A percentile compares a stretch with the other conserved stretches of the same genome.
These are phyloP conservation scores for Helicolenus hilgendorfi DNA, from an alignment of 2,797 vertebrate species.

Conservation along the genomic window DNA sequence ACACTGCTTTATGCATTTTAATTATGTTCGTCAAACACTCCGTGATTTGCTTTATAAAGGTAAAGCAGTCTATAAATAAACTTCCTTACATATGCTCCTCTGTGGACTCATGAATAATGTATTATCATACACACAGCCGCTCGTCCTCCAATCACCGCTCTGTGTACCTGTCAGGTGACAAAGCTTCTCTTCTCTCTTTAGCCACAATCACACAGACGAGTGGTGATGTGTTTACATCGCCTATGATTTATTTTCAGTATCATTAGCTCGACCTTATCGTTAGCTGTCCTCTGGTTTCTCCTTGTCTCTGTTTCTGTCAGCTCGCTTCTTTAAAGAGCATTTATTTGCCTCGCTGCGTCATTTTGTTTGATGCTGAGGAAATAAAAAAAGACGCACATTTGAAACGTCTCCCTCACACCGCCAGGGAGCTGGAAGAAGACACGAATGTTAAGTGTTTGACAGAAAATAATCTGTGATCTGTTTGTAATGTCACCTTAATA, in stretches of 20 bases:
- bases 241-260: slow-evolving; percentile 49
- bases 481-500: slow-evolving; percentile 45
- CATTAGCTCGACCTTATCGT: slow-evolving; percentile 22
- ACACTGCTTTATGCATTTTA: not conserved
- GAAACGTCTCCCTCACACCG: slow-evolving; percentile 5
- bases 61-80: slow-evolving; percentile 26
- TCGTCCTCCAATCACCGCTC: not conserved
- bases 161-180: slow-evolving; percentile 37
- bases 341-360: slow-evolving; percentile 13
- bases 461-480: slow-evolving; percentile 7
- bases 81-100: not conserved
- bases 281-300: slow-evolving; percentile 30
- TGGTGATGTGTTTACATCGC: slow-evolving; percentile 4
- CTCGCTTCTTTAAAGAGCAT: slow-evolving; percentile 21
- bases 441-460: not conserved
- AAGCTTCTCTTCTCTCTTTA: not conserved
- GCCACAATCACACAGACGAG: not conserved
- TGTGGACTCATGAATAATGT: slow-evolving; percentile 32
- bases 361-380: slow-evolving; percentile 40
- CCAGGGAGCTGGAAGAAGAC: not conserved
- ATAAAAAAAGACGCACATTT: slow-evolving; percentile 34
- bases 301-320: slow-evolving; percentile 28
- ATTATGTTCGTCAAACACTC: not conserved
- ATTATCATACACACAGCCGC: not conserved
- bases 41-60: not conserved